phyloP scores from a whole-genome alignment of 2,113 vertebrate species.

The Tragelaphus buxtoni region DNA sequence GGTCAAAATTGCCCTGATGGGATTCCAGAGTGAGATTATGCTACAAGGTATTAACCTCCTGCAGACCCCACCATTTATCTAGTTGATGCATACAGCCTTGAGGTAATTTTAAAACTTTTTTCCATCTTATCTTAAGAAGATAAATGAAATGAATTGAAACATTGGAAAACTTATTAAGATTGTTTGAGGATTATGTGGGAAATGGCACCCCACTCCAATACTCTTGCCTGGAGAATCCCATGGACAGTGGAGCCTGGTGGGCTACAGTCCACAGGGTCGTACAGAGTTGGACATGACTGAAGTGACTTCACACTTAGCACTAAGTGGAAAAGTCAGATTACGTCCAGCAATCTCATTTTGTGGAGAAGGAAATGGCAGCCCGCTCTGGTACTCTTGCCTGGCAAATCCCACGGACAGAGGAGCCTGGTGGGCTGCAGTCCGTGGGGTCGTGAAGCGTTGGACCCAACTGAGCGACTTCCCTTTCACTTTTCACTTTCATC shows the following conservation, averaged over 20 bases:
- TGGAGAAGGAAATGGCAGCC: too few species aligned
- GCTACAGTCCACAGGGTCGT: background rate
- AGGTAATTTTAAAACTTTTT: constrained; percentile 42
- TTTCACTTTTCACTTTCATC: too few species aligned
- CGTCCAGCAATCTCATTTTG: background rate
- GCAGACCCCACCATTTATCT: background rate
- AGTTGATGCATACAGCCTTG: background rate
- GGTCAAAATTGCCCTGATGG: background rate
- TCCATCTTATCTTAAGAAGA: constrained; percentile 49
- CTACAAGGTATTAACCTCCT: background rate
- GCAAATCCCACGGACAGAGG: too few species aligned
- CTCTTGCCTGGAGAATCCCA: background rate
- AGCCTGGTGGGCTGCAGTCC: too few species aligned
- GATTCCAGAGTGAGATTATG: background rate
- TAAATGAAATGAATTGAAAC: constrained; percentile 60
- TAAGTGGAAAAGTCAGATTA: too few species aligned
- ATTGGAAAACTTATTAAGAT: constrained; percentile 57
- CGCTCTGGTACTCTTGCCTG: too few species aligned
- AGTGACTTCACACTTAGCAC: too few species aligned
- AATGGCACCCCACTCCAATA: background rate
- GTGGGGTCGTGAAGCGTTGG: rapidly evolving
- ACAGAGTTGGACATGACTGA: too few species aligned
- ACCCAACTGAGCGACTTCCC: too few species aligned
- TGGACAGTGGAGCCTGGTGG: background rate
- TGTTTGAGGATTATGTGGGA: background rate